These are phyloP conservation scores for Psix sp. DNA, from an alignment of 1,140 invertebrate genomes.

Conservation along the genomic window DNA sequence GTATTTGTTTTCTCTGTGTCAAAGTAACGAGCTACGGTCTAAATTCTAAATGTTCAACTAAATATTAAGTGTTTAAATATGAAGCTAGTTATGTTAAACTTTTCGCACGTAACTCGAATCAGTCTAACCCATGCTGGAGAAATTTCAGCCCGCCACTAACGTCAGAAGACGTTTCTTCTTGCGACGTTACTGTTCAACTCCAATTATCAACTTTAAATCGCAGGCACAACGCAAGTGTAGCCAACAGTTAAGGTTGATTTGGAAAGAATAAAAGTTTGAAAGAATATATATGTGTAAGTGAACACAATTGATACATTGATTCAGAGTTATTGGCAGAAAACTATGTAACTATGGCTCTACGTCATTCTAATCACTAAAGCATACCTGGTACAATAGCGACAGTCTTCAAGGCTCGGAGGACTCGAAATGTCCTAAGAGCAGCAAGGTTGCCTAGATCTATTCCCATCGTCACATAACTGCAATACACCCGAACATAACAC, in stretches of 20 bases:
- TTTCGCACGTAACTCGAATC: conserved; percentile 6
- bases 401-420: conserved; percentile 98
- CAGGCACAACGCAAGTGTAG: too few relatives aligned
- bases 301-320: conserved; percentile 37
- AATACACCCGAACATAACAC: conserved; percentile 79
- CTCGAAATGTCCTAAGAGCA: conserved; percentile 98
- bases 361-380: conserved; percentile 67
- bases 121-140: conserved; percentile 50
- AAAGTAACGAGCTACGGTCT: background rate
- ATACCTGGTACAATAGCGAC: conserved; percentile 99
- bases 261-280: too few relatives aligned
- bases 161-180: background rate
- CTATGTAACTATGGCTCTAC: conserved; percentile 63
- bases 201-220: conserved; percentile 15
- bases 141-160: too few relatives aligned
- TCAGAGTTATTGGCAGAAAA: conserved; percentile 54
- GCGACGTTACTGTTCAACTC: conserved; percentile 2
- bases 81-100: too few relatives aligned
- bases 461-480: conserved; percentile 99
- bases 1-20: conserved; percentile 39
- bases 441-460: conserved; percentile 98
- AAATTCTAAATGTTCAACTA: conserved; percentile 27
- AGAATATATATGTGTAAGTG: background rate
- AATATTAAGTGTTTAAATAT: conserved; percentile 25
- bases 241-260: too few relatives aligned